These are phyloP conservation scores for Patiria miniata DNA, from an alignment of 35 echinoderm and acorn worm species.

Conservation along the genomic window DNA sequence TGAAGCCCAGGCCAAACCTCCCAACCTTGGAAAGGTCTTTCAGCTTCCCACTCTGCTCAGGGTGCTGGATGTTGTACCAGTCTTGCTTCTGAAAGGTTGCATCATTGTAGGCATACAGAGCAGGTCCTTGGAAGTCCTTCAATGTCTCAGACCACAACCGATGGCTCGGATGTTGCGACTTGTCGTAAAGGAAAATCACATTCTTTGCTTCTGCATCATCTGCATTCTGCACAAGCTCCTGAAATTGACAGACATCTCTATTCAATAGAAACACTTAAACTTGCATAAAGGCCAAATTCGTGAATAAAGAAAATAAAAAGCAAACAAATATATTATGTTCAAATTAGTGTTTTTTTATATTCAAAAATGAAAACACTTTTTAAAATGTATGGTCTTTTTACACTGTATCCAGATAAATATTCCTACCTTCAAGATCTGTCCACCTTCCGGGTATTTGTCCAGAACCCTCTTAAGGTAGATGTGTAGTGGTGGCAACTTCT, in stretches of 20 bases:
- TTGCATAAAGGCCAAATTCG: too few relatives aligned
- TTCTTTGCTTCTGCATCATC: constrained; percentile 84
- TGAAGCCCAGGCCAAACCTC: constrained; percentile 83
- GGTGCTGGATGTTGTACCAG: constrained; percentile 80
- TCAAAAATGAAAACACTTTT: too few relatives aligned
- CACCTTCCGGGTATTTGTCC: constrained; percentile 33
- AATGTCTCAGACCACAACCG: constrained; percentile 39
- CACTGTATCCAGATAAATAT: too few relatives aligned
- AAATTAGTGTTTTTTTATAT: too few relatives aligned
- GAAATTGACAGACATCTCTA: not conserved
- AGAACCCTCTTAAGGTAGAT: constrained; percentile 24
- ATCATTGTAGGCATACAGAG: constrained; percentile 82
- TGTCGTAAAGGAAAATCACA: constrained; percentile 84
- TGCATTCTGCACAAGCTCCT: constrained; percentile 93
- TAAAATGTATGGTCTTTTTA: too few relatives aligned
- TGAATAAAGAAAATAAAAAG: too few relatives aligned
- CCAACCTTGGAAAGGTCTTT: constrained; percentile 76
- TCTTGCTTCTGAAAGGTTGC: constrained; percentile 61
- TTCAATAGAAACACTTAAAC: too few relatives aligned
- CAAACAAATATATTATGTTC: too few relatives aligned
- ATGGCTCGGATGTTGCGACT: constrained; percentile 36
- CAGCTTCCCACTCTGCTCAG: constrained; percentile 65
- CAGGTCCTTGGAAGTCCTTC: constrained; percentile 66
- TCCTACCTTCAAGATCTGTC: constrained; percentile 9
- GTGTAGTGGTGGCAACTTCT: constrained; percentile 15